Evolutionary conservation across 2,113 vertebrate species (phyloP), one percentile per base, ranked within the genome.

Genomic region (Lontra canadensis): DNA sequence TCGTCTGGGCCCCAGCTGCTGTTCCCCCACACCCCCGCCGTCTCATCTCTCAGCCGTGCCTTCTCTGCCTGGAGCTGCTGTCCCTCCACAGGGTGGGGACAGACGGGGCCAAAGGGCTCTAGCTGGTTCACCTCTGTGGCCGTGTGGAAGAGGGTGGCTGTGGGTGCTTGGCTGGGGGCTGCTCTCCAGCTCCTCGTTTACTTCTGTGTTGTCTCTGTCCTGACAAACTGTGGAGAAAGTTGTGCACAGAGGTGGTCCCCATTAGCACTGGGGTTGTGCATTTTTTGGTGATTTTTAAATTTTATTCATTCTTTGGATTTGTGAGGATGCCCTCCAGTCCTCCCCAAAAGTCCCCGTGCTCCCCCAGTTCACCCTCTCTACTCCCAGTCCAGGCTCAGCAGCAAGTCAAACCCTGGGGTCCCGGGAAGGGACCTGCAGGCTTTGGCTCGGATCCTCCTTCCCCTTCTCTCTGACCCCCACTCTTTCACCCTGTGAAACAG

Each of bases 1-100:
- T 65, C 20, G 14, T n/a, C 12, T 52, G 34, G 55, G 36, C 73
- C 74, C 44, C 25, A 12, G 55, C 42, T 55, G 31, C 44, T 29
- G 21, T 3, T 34, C 34, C 26, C 69, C 18, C 17, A 17, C 12
- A 9, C 6, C 36, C 7, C 17, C 20, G 20, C 10, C 44, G 2
- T 9, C 42, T 52, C 52, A 29, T 20, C 26, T 52, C 7, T 26
- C 3, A 4, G 34, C 18, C 3, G 39, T 29, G 39, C 17, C 17
- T 31, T 73, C 25, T 21, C 17, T 25, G 52, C 8, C 26, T 6
- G n/a, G 25, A 67, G 42, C 14, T 31, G 67, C 13, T 3, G 9
- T 18, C 25, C 18, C 76, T 31, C 55, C 44, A 23, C 1, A 0
- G 23, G 34, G 2, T n/a, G 20, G 39, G 6, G 6, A 3, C 21